phyloP scores from a whole-genome alignment of 2,888 invertebrate species.

The Lysandra bellargus region DNA sequence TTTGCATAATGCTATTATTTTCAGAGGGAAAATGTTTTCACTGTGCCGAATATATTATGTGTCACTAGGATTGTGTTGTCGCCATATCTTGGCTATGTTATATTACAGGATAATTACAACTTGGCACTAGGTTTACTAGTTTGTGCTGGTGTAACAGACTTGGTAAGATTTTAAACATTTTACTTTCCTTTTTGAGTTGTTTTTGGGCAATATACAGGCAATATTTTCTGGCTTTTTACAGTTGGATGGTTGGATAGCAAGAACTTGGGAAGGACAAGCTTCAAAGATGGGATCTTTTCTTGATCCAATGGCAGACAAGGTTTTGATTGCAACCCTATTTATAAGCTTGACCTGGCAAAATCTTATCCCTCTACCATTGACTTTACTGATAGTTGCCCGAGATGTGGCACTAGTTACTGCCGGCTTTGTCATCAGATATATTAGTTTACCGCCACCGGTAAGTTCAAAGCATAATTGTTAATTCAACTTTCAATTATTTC shows the following conservation, averaged over 20 bases:
- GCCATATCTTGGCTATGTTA: conserved; percentile 93
- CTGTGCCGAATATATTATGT: conserved; percentile 95
- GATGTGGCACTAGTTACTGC: conserved; percentile 91
- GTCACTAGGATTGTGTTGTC: conserved; percentile 90
- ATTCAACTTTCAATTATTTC: neutral
- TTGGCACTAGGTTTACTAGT: conserved; percentile 90
- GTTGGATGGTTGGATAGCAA: conserved; percentile 98
- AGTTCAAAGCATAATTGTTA: conserved; percentile 49
- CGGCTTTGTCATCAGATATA: conserved; percentile 94
- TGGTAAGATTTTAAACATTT: conserved; percentile 80
- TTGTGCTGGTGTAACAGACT: conserved; percentile 94
- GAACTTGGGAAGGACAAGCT: conserved; percentile 94
- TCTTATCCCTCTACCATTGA: conserved; percentile 90
- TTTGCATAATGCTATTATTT: conserved; percentile 38
- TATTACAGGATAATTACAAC: conserved; percentile 89
- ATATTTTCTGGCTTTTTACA: conserved; percentile 55
- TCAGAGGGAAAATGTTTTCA: conserved; percentile 93
- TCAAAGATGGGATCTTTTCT: conserved; percentile 96
- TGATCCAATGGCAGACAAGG: conserved; percentile 98
- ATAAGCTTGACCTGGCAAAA: conserved; percentile 91
- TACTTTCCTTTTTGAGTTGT: neutral
- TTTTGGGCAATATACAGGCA: neutral
- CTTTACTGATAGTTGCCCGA: conserved; percentile 90
- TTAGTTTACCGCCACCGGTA: conserved; percentile 93
- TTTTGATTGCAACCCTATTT: conserved; percentile 93